Percentiles rank a stretch among this genome's conserved stretches.
Conservation (phyloP, 1,140 invertebrate genomes). For the Sycobia sp. region DNA sequence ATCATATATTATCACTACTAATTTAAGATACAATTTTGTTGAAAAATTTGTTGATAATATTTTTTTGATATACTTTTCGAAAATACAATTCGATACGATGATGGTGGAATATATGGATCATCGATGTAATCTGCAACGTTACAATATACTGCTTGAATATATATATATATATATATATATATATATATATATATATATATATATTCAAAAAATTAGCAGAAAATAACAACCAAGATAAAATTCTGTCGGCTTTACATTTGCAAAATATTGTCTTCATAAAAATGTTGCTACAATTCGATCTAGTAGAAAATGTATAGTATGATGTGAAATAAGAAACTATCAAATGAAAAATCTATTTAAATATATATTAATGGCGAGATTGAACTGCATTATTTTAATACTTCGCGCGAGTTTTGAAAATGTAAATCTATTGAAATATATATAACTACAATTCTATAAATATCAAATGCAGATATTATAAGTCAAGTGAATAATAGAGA, state of each 20-base stretch:
- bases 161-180: too few species aligned
- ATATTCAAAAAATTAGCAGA: too few species aligned
- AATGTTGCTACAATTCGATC: slow-evolving; percentile 48
- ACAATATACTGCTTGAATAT: too few species aligned
- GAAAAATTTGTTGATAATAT: too few species aligned
- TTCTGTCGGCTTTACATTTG: slow-evolving; percentile 10
- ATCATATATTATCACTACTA: too few species aligned
- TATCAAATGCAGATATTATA: too few species aligned
- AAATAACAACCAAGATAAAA: slow-evolving; percentile 32
- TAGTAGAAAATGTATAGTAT: slow-evolving; percentile 49
- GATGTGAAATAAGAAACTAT: slow-evolving; percentile 53
- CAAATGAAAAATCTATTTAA: slow-evolving; percentile 56
- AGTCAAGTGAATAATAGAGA: slow-evolving; percentile 31
- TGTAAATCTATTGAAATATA: slow-evolving; percentile 30
- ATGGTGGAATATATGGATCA: too few species aligned
- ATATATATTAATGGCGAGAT: slow-evolving; percentile 43
- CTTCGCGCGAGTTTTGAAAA: slow-evolving; percentile 27
- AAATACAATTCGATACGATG: too few species aligned
- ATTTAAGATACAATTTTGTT: too few species aligned
- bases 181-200: too few species aligned
- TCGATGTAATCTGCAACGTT: too few species aligned
- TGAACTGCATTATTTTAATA: slow-evolving; percentile 37
- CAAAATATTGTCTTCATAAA: slow-evolving; percentile 26
- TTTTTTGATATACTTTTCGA: too few species aligned
- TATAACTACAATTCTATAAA: slow-evolving; percentile 20